These are phyloP conservation scores for Pollenia amentaria DNA, from an alignment of 2,888 invertebrate species.

Conservation along the genomic window DNA sequence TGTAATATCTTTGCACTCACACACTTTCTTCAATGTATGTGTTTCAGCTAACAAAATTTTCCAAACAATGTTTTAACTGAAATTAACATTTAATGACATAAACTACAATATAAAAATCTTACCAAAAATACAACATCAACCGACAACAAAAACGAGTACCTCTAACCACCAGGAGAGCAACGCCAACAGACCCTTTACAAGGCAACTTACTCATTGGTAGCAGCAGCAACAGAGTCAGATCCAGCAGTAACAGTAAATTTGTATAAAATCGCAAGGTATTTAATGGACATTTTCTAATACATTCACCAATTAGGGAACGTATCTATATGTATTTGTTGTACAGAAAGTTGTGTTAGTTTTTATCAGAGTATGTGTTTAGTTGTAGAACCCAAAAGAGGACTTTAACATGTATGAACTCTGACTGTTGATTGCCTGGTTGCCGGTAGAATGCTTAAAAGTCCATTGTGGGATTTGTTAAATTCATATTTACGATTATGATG, in stretches of 20 bases:
- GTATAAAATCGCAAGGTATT: conserved; percentile 63
- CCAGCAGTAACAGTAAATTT: conserved; percentile 47
- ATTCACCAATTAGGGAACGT: conserved; percentile 51
- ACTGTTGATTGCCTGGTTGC: conserved; percentile 48
- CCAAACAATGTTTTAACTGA: conserved; percentile 65
- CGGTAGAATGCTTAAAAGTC: conserved; percentile 61
- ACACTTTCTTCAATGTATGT: neutral
- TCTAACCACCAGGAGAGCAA: conserved; percentile 1
- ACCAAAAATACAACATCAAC: conserved; percentile 39
- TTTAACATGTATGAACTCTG: conserved; percentile 66
- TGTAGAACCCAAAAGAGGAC: conserved; percentile 37
- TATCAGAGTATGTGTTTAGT: conserved; percentile 19
- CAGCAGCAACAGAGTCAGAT: conserved; percentile 22
- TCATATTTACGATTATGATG: conserved; percentile 68
- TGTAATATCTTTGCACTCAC: neutral
- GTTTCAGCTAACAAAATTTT: conserved; percentile 33
- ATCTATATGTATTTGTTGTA: neutral
- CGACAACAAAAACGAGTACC: conserved; percentile 10
- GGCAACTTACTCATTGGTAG: neutral
- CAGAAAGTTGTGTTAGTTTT: neutral
- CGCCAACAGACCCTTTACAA: neutral
- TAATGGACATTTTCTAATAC: conserved; percentile 66
- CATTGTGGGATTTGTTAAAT: conserved; percentile 68
- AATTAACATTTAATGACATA: conserved; percentile 68
- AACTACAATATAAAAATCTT: conserved; percentile 56